Conservation (phyloP, 2,113 vertebrate species). For the Aplodontia rufa region DNA sequence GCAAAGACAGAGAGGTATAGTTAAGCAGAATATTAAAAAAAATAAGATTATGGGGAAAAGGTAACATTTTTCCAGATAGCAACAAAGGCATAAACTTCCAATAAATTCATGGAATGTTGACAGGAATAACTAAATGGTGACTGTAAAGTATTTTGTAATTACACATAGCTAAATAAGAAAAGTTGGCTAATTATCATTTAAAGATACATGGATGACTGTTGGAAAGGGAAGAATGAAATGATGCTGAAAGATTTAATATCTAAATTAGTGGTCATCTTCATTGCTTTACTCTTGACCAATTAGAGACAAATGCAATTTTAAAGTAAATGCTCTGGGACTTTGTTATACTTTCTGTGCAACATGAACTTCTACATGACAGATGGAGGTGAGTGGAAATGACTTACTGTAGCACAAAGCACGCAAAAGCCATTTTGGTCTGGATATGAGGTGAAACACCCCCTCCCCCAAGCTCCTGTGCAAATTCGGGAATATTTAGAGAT, state of each 20-base stretch:
- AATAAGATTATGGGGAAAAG: not conserved
- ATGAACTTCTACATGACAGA: not conserved
- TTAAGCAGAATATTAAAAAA: constrained; percentile 40
- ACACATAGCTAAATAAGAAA: constrained; percentile 61
- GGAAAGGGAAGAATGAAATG: constrained; percentile 19
- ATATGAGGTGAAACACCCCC: no score
- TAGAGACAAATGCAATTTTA: constrained; percentile 27
- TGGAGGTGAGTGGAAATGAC: not conserved
- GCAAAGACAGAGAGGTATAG: not conserved
- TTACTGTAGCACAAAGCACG: not conserved
- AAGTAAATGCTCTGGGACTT: not conserved
- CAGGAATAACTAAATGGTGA: constrained; percentile 43
- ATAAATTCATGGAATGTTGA: constrained; percentile 20
- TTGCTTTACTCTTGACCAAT: constrained; percentile 12
- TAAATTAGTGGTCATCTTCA: constrained; percentile 47
- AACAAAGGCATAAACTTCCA: not conserved
- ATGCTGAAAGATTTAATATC: not conserved
- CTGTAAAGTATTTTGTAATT: constrained; percentile 52
- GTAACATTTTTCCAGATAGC: not conserved
- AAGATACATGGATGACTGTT: constrained; percentile 38
- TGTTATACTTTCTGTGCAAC: not conserved
- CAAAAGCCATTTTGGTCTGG: not conserved
- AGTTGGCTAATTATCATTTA: constrained; percentile 51
- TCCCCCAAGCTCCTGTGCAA: no score
- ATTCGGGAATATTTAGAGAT: no score